Base-by-base conservation (phyloP, 2,797 vertebrate genomes). In the Labeo calbasu region DNA sequence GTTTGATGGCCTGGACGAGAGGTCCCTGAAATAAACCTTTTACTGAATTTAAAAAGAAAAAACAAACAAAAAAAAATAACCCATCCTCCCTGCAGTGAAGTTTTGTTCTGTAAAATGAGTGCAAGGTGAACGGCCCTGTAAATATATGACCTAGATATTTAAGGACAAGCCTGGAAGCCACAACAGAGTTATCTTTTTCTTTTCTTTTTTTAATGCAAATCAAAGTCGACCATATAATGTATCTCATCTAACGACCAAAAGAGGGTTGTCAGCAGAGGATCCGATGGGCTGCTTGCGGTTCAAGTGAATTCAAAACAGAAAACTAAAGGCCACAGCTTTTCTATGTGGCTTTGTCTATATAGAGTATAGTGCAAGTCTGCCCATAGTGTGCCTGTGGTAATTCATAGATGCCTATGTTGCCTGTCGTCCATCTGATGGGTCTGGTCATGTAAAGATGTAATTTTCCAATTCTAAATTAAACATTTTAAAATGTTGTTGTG, bases 201-300 rank as follows among this genome's bases (percentile, higher is more conserved):
- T 61, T 86, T 90, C 91, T 90, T 89, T 91, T 91, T 93, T 92
- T 94, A 93, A 94, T 89, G 93, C 91, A 94, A 95, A 92, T 95
- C 86, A 81, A 85, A 86, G 61, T 88, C 86, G 87, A 93, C 89
- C 93, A 91, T 86, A 85, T 85, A 92, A 89, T 91, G 90, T 90
- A 90, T 89, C 91, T 94, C 96, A 97, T 94, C 92, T 96, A 95
- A 95, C 91, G 97, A 98, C 97, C 97, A 98, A 98, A 97, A 94
- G 94, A 96, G 95, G 95, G 94, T 93, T 93, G 17, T 77, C 23
- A 90, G 95, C 92, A 91, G 92, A 92, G 89, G 91, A 90, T 87
- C 79, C 84, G 90, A 91, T 91, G 91, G 92, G 93, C 93, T 91
- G 92, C 91, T 90, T 93, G 89, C 88, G 90, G 90, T 88, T 91